Evolutionary conservation across 2,797 vertebrate genomes (phyloP).

Genomic region (Cetoscarus ocellatus): DNA sequence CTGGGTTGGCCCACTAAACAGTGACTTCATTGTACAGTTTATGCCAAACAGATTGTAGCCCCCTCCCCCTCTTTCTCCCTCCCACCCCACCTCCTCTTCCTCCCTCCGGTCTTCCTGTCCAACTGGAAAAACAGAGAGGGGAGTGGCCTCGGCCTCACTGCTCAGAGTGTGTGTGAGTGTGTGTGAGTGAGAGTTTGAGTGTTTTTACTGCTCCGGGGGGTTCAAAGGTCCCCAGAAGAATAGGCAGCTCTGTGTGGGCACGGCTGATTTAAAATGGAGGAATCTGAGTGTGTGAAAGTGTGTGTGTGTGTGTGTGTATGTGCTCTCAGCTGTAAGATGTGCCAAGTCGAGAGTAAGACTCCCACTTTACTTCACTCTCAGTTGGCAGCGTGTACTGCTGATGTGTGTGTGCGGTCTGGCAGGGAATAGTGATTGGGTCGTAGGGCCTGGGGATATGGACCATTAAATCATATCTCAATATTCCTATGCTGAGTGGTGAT

Average conservation of each 20-base stretch:
- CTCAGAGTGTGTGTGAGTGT: slow-evolving; percentile 28
- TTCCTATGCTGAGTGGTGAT: too few species aligned
- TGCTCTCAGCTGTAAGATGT: slow-evolving; percentile 12
- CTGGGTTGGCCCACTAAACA: slow-evolving; percentile 74
- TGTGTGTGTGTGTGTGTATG: neutral
- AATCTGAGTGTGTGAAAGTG: slow-evolving; percentile 19
- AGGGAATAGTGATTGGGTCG: neutral
- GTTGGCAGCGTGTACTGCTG: slow-evolving; percentile 13
- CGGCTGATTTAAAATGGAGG: slow-evolving; percentile 43
- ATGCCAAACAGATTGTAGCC: slow-evolving; percentile 82
- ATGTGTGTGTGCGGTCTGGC: neutral
- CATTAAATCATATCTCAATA: too few species aligned
- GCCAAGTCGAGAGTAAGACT: slow-evolving; percentile 19
- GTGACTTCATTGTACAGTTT: slow-evolving; percentile 82
- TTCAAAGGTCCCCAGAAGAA: slow-evolving; percentile 63
- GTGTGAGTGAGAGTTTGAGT: slow-evolving; percentile 20
- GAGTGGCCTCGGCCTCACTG: slow-evolving; percentile 49
- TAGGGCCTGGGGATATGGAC: too few species aligned
- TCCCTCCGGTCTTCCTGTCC: slow-evolving; percentile 67
- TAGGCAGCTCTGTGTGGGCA: slow-evolving; percentile 47
- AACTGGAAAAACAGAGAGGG: slow-evolving; percentile 72
- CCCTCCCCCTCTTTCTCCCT: slow-evolving; percentile 22
- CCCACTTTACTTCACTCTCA: slow-evolving; percentile 32
- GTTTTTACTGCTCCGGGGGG: slow-evolving; percentile 53
- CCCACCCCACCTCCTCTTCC: slow-evolving; percentile 30